phyloP scores from a whole-genome alignment of 2,113 vertebrate species.

The Peromyscus leucopus region DNA sequence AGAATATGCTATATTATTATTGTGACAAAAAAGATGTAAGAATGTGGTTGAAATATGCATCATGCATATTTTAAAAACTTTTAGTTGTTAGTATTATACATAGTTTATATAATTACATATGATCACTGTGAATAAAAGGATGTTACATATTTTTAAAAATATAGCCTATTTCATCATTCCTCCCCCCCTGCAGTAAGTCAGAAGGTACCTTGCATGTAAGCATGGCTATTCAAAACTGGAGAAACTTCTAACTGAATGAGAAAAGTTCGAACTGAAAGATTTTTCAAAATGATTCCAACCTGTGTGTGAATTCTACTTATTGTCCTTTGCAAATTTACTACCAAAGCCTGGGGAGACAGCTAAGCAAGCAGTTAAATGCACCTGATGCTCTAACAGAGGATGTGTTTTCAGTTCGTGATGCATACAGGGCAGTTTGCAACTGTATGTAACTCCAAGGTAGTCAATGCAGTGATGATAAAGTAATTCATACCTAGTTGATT shows the following conservation, averaged over 20 bases:
- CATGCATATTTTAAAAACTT: neutral
- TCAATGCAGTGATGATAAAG: slow-evolving; percentile 66
- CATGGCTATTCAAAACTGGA: slow-evolving; percentile 61
- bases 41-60: neutral
- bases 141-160: slow-evolving; percentile 55
- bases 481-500: slow-evolving; percentile 74
- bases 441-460: neutral
- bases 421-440: neutral
- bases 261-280: neutral
- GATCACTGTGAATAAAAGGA: slow-evolving; percentile 5
- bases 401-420: accelerated
- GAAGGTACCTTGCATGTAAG: slow-evolving; percentile 68
- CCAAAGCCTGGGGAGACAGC: neutral
- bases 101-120: slow-evolving; percentile 61
- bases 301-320: slow-evolving; percentile 58
- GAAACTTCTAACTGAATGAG: slow-evolving; percentile 38
- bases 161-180: slow-evolving; percentile 71
- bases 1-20: neutral
- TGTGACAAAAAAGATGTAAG: neutral
- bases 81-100: neutral
- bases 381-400: neutral
- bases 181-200: slow-evolving; percentile 48
- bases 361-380: neutral
- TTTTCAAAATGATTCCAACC: slow-evolving; percentile 66
- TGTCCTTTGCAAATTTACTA: slow-evolving; percentile 79